These are phyloP conservation scores for Alca torda DNA, from an alignment of 2,797 vertebrate species.

Conservation along the genomic window DNA sequence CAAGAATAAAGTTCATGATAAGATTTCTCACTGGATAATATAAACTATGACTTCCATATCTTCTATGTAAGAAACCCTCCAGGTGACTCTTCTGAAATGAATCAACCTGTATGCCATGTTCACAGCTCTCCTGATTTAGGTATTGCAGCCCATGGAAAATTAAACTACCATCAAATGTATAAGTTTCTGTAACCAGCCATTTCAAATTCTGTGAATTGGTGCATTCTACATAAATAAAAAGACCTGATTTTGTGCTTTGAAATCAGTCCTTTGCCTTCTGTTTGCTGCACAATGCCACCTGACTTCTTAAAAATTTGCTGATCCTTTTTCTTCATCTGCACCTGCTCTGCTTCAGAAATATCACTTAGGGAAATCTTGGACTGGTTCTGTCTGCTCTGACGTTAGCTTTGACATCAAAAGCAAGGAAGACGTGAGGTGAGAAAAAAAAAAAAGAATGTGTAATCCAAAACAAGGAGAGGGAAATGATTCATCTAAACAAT, in stretches of 20 bases:
- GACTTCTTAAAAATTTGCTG: constrained; percentile 69
- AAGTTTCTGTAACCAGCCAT: constrained; percentile 70
- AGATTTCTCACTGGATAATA: neutral
- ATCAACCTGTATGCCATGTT: constrained; percentile 13
- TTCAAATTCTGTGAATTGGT: constrained; percentile 70
- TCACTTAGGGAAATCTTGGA: constrained; percentile 56
- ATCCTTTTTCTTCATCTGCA: constrained; percentile 60
- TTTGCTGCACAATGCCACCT: constrained; percentile 70
- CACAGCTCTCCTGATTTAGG: constrained; percentile 43
- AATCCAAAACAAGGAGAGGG: constrained; percentile 30
- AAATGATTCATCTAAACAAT: constrained; percentile 60
- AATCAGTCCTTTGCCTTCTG: constrained; percentile 70
- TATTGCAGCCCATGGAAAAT: constrained; percentile 58
- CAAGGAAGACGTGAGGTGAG: constrained; percentile 23
- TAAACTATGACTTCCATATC: neutral
- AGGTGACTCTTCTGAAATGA: constrained; percentile 58
- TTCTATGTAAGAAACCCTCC: constrained; percentile 19
- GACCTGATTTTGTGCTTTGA: constrained; percentile 76
- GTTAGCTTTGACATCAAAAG: constrained; percentile 30
- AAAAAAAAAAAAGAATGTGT: neutral
- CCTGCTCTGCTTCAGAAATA: constrained; percentile 74
- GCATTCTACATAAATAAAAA: constrained; percentile 77
- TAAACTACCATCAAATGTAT: constrained; percentile 63
- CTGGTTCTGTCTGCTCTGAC: constrained; percentile 52
- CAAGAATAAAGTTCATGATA: neutral